A percentile compares a stretch with the other conserved stretches of the same genome.
These are phyloP conservation scores for Thaleichthys pacificus DNA, from an alignment of 2,797 vertebrate genomes.

Conservation along the genomic window DNA sequence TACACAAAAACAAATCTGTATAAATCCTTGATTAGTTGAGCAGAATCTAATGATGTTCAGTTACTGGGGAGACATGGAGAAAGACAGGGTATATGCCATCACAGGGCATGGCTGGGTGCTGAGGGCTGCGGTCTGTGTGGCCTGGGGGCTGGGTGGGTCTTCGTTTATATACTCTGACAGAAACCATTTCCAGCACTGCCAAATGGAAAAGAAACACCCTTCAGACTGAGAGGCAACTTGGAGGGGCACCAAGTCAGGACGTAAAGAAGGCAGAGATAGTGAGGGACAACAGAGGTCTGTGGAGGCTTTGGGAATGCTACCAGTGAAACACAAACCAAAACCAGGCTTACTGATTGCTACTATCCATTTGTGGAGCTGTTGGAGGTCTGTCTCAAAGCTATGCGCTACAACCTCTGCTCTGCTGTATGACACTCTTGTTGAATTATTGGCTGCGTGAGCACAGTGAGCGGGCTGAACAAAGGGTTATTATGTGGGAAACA, in stretches of 20 bases:
- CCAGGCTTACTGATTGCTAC: neutral
- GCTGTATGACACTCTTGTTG: no score
- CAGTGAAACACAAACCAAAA: neutral
- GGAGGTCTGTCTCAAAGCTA: no score
- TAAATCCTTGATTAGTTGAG: slow-evolving; percentile 43
- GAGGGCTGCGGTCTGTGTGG: neutral
- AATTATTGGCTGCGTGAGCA: no score
- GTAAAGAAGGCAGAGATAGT: slow-evolving; percentile 40
- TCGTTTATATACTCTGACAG: slow-evolving; percentile 76
- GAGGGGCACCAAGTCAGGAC: slow-evolving; percentile 53
- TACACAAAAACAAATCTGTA: slow-evolving; percentile 14
- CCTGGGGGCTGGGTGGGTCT: slow-evolving; percentile 37
- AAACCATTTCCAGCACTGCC: slow-evolving; percentile 75
- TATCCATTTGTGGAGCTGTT: neutral
- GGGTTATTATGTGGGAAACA: neutral
- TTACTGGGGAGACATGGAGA: neutral
- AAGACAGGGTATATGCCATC: neutral
- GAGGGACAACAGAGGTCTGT: slow-evolving; percentile 27
- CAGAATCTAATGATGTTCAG: slow-evolving; percentile 33
- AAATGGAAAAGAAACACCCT: slow-evolving; percentile 57
- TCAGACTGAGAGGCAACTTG: slow-evolving; percentile 48
- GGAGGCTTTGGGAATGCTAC: slow-evolving; percentile 21
- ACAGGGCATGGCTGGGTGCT: slow-evolving; percentile 25
- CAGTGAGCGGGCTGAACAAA: neutral
- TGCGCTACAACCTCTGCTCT: no score